Evolutionary conservation across 92 coral and sea anemone genomes (phyloP).

Genomic region (Pocillopora grandis): DNA sequence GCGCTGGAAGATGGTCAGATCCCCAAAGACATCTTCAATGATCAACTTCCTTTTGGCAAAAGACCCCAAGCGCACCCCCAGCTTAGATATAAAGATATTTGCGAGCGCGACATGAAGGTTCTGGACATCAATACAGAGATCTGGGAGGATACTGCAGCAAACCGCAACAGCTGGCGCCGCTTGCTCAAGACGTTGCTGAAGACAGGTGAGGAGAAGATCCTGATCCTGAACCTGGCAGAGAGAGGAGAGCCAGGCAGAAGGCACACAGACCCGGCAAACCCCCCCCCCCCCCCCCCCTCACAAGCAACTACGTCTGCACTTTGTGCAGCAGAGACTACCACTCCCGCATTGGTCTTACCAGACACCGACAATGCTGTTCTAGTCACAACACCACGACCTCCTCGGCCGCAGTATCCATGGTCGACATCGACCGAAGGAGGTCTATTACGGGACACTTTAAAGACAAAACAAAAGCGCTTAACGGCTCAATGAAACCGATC

Average conservation of each 20-base stretch:
- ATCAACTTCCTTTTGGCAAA: conserved; percentile 30
- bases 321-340: no score
- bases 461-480: no score
- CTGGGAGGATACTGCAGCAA: neutral
- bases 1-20: conserved; percentile 13
- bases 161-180: conserved; percentile 19
- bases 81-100: neutral
- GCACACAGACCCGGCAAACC: neutral
- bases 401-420: no score
- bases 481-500: no score
- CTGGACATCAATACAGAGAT: neutral
- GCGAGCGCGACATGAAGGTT: conserved; percentile 4
- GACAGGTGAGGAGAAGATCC: conserved; percentile 2
- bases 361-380: no score
- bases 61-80: neutral
- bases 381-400: no score
- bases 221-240: neutral
- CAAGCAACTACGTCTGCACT: neutral
- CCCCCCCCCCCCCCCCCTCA: neutral
- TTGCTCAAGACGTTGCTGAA: conserved; percentile 3
- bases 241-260: neutral
- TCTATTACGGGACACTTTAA: no score
- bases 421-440: no score
- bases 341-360: no score
- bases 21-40: conserved; percentile 17